phyloP scores from a whole-genome alignment of 2,888 invertebrate genomes.

The Drosophila rellima region DNA sequence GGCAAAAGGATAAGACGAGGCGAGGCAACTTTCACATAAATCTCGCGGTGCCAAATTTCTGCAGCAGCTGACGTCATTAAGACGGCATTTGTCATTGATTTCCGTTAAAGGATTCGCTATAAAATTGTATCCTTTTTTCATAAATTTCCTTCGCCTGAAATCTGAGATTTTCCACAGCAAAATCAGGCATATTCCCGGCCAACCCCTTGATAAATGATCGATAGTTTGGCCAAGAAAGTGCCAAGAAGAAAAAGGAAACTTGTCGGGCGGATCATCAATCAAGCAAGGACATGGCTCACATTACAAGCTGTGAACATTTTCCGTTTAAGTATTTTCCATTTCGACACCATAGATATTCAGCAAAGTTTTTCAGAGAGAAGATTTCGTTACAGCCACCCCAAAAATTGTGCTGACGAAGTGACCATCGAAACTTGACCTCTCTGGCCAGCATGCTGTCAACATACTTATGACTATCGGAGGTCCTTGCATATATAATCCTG shows the following conservation, averaged over 20 bases:
- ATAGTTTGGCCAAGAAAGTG: constrained; percentile 37
- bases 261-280: constrained; percentile 48
- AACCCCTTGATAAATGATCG: constrained; percentile 52
- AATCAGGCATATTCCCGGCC: constrained; percentile 5
- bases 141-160: constrained; percentile 51
- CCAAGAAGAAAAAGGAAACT: constrained; percentile 28
- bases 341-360: background rate
- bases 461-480: constrained; percentile 39
- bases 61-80: constrained; percentile 75
- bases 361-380: background rate
- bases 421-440: constrained; percentile 67
- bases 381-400: constrained; percentile 11
- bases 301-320: constrained; percentile 38
- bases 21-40: constrained; percentile 68
- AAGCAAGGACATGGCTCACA: constrained; percentile 25
- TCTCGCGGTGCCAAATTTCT: constrained; percentile 47
- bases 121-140: constrained; percentile 57
- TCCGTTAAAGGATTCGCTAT: constrained; percentile 66
- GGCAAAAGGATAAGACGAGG: constrained; percentile 8
- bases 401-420: constrained; percentile 45
- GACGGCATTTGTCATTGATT: constrained; percentile 72
- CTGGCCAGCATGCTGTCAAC: constrained; percentile 71
- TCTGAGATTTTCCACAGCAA: constrained; percentile 61
- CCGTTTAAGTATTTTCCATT: background rate
- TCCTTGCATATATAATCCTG: constrained; percentile 78